phyloP scores from a whole-genome alignment of 1,140 invertebrate genomes.

The Helicoverpa zea region DNA sequence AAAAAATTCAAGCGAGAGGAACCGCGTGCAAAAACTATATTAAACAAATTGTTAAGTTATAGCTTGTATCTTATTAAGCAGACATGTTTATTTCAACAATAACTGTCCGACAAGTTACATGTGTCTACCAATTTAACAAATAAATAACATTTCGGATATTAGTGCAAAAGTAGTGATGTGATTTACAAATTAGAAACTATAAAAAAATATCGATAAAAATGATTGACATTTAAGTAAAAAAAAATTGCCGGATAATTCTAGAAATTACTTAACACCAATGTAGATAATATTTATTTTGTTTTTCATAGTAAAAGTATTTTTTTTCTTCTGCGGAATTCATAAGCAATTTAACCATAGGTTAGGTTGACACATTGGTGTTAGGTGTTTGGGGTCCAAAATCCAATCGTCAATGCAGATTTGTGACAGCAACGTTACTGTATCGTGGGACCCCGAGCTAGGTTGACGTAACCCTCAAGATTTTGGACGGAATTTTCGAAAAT shows the following conservation, averaged over 20 bases:
- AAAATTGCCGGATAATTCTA: neutral
- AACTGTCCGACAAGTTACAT: neutral
- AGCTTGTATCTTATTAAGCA: neutral
- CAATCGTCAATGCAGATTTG: neutral
- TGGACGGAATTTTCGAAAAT: neutral
- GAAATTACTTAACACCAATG: neutral
- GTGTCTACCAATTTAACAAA: neutral
- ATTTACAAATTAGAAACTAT: neutral
- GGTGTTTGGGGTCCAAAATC: neutral
- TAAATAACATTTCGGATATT: neutral
- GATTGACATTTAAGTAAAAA: too few species aligned
- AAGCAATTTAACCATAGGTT: neutral
- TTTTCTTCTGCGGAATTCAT: neutral
- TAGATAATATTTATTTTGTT: neutral
- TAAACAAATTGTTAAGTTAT: slow-evolving; percentile 2
- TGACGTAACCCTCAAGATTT: neutral
- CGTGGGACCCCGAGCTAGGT: neutral
- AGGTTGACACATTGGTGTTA: neutral
- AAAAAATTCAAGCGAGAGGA: neutral
- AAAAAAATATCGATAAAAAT: neutral
- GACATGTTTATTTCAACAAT: slow-evolving; percentile 21
- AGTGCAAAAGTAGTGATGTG: neutral
- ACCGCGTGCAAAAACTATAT: neutral
- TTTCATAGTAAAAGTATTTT: neutral
- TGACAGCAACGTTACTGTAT: neutral